Base-by-base conservation (phyloP, 30 jellyfish, hydroid and myxozoan species). In the Chironex yamaguchii region DNA sequence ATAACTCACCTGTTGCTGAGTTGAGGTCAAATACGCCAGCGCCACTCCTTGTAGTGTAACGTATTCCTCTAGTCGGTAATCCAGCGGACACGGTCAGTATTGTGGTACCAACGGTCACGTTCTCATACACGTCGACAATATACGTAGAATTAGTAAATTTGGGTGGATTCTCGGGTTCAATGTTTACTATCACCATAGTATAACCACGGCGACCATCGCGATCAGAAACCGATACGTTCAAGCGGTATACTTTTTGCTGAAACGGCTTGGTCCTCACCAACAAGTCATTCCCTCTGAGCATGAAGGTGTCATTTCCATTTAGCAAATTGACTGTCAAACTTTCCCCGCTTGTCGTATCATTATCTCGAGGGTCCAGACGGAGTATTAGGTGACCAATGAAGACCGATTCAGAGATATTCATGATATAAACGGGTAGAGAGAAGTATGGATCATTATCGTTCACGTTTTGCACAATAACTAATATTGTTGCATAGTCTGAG, bases 361-460 rank as follows among this genome's bases (percentile, higher is more conserved):
- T 71, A 34, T 88, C 96, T 36, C 27, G 35, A 35, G 76, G 92
- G 32, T 31, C 35, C 68, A 76, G 49, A 27, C 71, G 76, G 23
- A 78, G 27, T 1, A 88, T 81, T 31, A 52, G n/a, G 17, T 83
- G 64, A 20, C 86, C 92, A 17, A 88, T 89, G 26, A 67, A 33
- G 22, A 89, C 69, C 25, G 67, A 71, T 36, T 88, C 96, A 36
- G 91, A 81, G n/a, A 94, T 42, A 27, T 24, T 75, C 3, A 84
- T 69, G 28, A 22, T 85, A 75, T 89, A 81, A 2, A 63, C 4
- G 0, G 85, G 33, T 4, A 84, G 91, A 52, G 20, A 52, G 87
- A 93, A 93, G 27, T 84, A 48, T 9, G 98, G 98, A 42, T 96
- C 84, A 58, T 75, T 79, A 66, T 87, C 90, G 35, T 88, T 75